Percentiles rank a stretch among this genome's conserved stretches.
Conservation (phyloP, 2,888 invertebrate species). For the Drosophila flavopinicola region DNA sequence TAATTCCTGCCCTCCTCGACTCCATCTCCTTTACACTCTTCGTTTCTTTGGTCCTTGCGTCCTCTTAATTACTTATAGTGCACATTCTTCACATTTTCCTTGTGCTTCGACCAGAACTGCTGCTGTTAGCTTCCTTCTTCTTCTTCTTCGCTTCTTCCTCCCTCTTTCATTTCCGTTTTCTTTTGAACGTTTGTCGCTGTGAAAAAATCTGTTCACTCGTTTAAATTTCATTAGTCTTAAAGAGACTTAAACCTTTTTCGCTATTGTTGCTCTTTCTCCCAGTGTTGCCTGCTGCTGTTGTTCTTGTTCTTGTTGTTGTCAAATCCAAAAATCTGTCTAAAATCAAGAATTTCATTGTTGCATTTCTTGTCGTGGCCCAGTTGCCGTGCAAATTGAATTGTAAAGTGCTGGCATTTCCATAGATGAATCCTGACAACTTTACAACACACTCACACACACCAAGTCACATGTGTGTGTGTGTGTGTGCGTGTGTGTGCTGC, state of each 20-base stretch:
- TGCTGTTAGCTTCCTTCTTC: not conserved
- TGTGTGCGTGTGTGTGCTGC: constrained; percentile 7
- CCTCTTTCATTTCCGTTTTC: constrained; percentile 1
- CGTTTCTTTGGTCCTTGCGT: constrained; percentile 13
- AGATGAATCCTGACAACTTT: constrained; percentile 34
- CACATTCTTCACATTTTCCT: constrained; percentile 36
- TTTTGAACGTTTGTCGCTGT: constrained; percentile 24
- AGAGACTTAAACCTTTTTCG: constrained; percentile 47
- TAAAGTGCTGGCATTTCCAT: constrained; percentile 50
- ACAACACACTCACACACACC: constrained; percentile 1
- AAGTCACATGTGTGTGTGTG: constrained; percentile 6
- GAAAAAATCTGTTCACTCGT: constrained; percentile 47
- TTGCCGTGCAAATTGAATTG: constrained; percentile 64
- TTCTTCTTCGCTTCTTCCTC: not conserved
- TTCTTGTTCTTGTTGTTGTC: constrained; percentile 9
- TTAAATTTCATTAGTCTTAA: constrained; percentile 74
- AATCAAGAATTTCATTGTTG: constrained; percentile 16
- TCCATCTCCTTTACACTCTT: too few species aligned
- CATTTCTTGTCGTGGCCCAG: constrained; percentile 15
- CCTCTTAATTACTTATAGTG: constrained; percentile 74
- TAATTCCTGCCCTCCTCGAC: not conserved
- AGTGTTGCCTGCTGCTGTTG: not conserved
- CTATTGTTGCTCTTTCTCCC: not conserved
- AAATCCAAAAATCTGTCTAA: constrained; percentile 28
- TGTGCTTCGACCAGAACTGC: not conserved